Base-by-base conservation (phyloP, 1,140 invertebrate genomes). In the Drosophila ogumai region DNA sequence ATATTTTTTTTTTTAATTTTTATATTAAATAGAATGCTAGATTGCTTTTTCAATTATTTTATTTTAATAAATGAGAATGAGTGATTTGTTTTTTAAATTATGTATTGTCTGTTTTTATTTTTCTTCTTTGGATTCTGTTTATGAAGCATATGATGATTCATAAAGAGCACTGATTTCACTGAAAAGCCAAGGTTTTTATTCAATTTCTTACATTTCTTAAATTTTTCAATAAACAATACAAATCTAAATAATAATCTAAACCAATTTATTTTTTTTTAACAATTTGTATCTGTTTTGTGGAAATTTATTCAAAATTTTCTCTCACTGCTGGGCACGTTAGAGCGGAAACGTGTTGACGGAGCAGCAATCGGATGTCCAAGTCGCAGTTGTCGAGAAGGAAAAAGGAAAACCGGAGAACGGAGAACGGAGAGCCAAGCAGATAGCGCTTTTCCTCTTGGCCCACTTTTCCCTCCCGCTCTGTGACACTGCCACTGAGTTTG, bases 291-390 rank as follows among this genome's bases (percentile, higher is more conserved):
- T 47, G 3, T 7, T 25, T 46, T 47, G 2, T 15, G 9, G 5
- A 22, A 7, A 3, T n/a, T 3, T 38, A 3, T 1, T n/a, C 0
- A 19, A 9, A 2, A 44, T 31, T 31, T 63, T 40, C 28, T 1
- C 36, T 40, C 6, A 67, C 63, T 69, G 66, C 38, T 55, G 34
- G 41, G 41, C 28, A 74, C 74, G 67, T 64, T 82, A 46, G 63
- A 73, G 46, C 81, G 81, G 81, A 84, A 81, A 75, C 41, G 38
- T 61, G 78, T 68, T 58, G 71, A 68, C 63, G 55, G 77, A 57
- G 57, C 44, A 49, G 31, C 43, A 59, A 65, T 54, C 66, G 66
- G 66, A 69, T 67, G 66, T 67, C 41, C 19, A 55, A 58, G 28
- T 25, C 52, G 34, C 52, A 55, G 52, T 31, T 17, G 25, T 12